Evolutionary conservation across 2,113 vertebrate genomes (phyloP).

Genomic region (Sminthopsis crassicaudata): DNA sequence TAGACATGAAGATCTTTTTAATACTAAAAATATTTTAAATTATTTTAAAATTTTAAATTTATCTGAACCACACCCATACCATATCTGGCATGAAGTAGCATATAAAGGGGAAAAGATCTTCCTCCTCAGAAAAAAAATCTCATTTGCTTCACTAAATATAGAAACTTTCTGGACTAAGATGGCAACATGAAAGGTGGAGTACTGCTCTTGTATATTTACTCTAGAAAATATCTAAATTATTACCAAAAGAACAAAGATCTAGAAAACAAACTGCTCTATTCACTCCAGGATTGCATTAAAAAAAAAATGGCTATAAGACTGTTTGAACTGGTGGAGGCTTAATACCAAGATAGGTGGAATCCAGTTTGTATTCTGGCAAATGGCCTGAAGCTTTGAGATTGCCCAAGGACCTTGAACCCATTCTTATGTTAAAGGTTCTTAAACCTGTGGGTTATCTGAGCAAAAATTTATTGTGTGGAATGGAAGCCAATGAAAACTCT

Average conservation of each 20-base stretch:
- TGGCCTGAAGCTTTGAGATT: not conserved
- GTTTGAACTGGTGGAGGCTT: not conserved
- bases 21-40: too few relatives aligned
- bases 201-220: not conserved
- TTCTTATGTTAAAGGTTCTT: not conserved
- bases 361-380: not conserved
- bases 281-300: not conserved
- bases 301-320: not conserved
- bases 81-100: not conserved
- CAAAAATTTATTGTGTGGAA: not conserved
- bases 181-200: not conserved
- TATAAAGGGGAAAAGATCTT: not conserved
- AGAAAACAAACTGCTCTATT: not conserved
- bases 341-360: not conserved
- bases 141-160: not conserved
- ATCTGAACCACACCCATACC: not conserved
- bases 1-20: too few relatives aligned
- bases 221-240: not conserved
- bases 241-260: not conserved
- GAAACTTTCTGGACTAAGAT: not conserved
- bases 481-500: not conserved
- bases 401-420: not conserved
- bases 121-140: too few relatives aligned
- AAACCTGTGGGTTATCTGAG: not conserved
- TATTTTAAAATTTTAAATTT: too few relatives aligned